Evolutionary conservation across 2,113 vertebrate species (phyloP).

Genomic region (Mirza zaza): DNA sequence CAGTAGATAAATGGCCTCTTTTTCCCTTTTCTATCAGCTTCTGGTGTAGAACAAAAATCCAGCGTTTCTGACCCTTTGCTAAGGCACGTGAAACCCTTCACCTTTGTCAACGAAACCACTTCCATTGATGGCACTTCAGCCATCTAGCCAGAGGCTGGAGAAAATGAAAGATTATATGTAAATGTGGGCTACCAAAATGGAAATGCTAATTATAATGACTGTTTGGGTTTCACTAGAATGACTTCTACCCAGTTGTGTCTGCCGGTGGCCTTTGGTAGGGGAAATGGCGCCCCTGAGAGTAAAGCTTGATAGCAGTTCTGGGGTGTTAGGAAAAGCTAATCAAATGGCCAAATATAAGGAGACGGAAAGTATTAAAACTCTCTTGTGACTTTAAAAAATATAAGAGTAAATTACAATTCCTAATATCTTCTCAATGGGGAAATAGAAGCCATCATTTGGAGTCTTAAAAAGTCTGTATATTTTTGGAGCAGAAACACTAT

Average conservation of each 20-base stretch:
- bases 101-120: not conserved
- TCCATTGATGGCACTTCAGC: fast-evolving
- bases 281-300: fast-evolving
- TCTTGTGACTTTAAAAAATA: not conserved
- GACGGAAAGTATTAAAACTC: not conserved
- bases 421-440: not conserved
- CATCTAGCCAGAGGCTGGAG: not conserved
- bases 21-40: not conserved
- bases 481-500: not conserved
- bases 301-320: too few species aligned
- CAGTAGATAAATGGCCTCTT: not conserved
- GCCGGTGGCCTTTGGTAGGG: not conserved
- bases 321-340: not conserved
- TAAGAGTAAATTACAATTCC: not conserved
- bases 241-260: not conserved
- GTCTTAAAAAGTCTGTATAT: not conserved
- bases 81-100: too few species aligned
- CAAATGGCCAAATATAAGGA: not conserved
- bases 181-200: fast-evolving
- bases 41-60: not conserved
- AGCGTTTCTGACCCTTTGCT: not conserved
- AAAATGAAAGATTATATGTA: fast-evolving
- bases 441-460: not conserved
- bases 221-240: not conserved
- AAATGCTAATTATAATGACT: fast-evolving